phyloP scores from a whole-genome alignment of 2,888 invertebrate species.

The Drosophila stalkeri region DNA sequence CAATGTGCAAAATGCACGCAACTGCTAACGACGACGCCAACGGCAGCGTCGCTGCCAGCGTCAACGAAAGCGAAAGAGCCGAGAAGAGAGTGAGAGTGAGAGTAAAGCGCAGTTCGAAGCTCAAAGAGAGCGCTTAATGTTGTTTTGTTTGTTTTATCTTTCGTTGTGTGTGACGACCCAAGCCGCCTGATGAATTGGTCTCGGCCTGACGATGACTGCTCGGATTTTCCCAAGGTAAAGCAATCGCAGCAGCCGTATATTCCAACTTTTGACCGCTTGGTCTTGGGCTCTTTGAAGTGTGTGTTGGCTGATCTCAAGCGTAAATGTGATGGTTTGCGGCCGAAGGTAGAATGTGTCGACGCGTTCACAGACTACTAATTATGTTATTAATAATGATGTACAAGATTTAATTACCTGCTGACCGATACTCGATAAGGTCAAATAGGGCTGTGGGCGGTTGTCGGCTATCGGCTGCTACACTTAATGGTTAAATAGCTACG shows the following conservation, averaged over 20 bases:
- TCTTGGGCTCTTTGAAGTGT: conserved; percentile 37
- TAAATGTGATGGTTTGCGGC: conserved; percentile 22
- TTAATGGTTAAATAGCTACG: conserved; percentile 60
- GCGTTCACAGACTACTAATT: conserved; percentile 34
- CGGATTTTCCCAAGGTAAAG: conserved; percentile 79
- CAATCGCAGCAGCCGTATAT: conserved; percentile 33
- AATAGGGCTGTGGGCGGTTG: conserved; percentile 54
- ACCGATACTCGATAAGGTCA: conserved; percentile 42
- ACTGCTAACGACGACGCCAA: conserved; percentile 19
- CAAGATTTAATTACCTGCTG: conserved; percentile 31
- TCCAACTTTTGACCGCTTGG: conserved; percentile 39
- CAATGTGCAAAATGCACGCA: conserved; percentile 76
- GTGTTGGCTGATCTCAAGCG: conserved; percentile 48
- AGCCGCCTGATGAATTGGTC: conserved; percentile 49
- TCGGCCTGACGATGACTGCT: conserved; percentile 66
- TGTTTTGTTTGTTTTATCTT: conserved; percentile 30
- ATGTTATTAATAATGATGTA: conserved; percentile 48
- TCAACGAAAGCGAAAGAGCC: conserved; percentile 55
- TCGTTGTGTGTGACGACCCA: conserved; percentile 32
- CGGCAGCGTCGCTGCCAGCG: conserved; percentile 33
- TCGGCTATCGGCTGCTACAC: conserved; percentile 46
- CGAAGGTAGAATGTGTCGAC: conserved; percentile 63
- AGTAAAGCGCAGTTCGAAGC: conserved; percentile 32
- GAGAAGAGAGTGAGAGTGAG: conserved; percentile 49
- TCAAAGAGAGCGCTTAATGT: conserved; percentile 28